These are phyloP conservation scores for Chymomyza caudatula DNA, from an alignment of 2,888 invertebrate species.

Conservation along the genomic window DNA sequence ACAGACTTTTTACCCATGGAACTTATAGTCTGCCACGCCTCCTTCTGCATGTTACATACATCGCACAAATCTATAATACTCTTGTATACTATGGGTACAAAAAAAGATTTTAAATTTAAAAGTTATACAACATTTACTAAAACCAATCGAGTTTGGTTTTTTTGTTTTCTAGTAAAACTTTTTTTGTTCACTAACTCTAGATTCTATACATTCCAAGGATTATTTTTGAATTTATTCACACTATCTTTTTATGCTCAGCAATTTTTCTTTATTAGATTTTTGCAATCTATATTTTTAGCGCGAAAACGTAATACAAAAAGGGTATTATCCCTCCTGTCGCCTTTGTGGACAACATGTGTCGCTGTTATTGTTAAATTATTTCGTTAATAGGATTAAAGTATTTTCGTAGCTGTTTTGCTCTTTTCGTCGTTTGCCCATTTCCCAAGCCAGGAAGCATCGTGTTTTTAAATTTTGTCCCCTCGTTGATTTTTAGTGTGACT, in stretches of 20 bases:
- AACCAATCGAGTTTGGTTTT: no score
- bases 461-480: slow-evolving; percentile 13
- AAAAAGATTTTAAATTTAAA: no score
- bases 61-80: no score
- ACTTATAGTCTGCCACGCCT: no score
- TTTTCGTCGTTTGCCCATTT: slow-evolving; percentile 55
- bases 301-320: slow-evolving; percentile 63
- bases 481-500: slow-evolving; percentile 15
- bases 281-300: slow-evolving; percentile 15
- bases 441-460: slow-evolving; percentile 33
- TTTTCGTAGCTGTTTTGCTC: slow-evolving; percentile 67
- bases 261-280: neutral
- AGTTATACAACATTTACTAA: no score
- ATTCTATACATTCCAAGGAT: no score
- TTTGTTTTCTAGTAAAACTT: no score
- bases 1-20: no score
- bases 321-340: slow-evolving; percentile 68
- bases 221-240: neutral
- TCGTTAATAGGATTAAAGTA: slow-evolving; percentile 76
- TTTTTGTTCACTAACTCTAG: no score
- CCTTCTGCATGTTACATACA: no score
- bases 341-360: slow-evolving; percentile 74
- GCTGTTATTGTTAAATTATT: slow-evolving; percentile 77
- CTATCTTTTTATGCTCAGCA: neutral
- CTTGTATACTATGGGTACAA: no score